Base-by-base conservation (phyloP, 2,888 invertebrate genomes). In the Maniola hyperantus region DNA sequence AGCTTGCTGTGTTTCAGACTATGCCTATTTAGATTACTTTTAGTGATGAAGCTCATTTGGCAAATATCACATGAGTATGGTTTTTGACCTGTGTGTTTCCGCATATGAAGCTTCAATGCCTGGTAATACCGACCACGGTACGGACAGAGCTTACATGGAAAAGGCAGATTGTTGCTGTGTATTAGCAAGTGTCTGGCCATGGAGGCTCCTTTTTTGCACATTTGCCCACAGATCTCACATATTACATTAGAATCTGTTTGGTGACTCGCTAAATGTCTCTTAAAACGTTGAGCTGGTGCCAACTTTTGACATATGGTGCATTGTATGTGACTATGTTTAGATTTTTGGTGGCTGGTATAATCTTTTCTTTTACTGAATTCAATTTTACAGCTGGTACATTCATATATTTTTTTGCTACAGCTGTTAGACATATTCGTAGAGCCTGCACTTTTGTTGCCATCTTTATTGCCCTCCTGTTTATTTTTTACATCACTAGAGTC, bases 1-100 rank as follows among this genome's bases (percentile, higher is more conserved):
- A 83, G 83, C 54, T 86, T 82, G 53, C 72, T 81, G 68, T 88
- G 88, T 5, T 82, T 87, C 34, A 87, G 69, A 7, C 84, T 68
- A 77, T 88, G 88, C 64, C 85, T 78, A 53, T 84, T 88, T 0
- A 88, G 73, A 72, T 88, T 88, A 67, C 88, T 87, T 60, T 81
- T 76, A 6, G 86, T 87, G 6, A 86, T 71, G 63, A 87, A 88
- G 0, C 76, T 70, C 60, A 83, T 71, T 1, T 83, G 74, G 67
- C 88, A 88, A 68, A 78, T 81, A 33, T 83, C 79, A 76, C 88
- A 88, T 1, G 82, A 77, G 72, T 82, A 88, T 11, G 85, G 85
- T 67, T 84, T 87, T 5, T 82, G 77, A 0, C 86, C 85, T 4
- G 84, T 83, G 59, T 87, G 87, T 7, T 82, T 82, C 48, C 83